phyloP scores from a whole-genome alignment of 2,797 vertebrate genomes.

The Artibeus jamaicensis region DNA sequence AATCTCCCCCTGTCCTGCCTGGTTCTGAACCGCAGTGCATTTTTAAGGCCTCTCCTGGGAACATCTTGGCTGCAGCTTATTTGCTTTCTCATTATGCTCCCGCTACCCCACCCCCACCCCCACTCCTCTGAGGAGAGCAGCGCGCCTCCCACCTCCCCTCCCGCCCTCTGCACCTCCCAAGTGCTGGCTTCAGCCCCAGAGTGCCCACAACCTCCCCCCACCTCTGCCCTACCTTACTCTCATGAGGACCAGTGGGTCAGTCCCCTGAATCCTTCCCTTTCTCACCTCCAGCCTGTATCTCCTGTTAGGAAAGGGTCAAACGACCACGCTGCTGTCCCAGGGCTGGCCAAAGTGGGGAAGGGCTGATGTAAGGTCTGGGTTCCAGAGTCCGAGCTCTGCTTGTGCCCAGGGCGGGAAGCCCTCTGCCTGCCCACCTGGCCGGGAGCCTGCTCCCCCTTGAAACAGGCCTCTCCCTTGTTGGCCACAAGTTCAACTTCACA shows the following conservation, averaged over 20 bases:
- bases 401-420: not conserved
- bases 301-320: not conserved
- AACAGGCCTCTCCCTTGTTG: not conserved
- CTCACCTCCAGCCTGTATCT: not conserved
- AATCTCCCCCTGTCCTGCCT: not conserved
- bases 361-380: not conserved
- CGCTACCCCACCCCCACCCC: no score
- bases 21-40: not conserved
- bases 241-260: not conserved
- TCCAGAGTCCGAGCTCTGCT: not conserved
- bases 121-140: not conserved
- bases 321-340: rapidly evolving
- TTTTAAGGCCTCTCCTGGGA: not conserved
- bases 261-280: not conserved
- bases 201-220: not conserved
- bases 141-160: not conserved
- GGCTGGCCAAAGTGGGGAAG: not conserved
- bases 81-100: not conserved
- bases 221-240: not conserved
- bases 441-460: rapidly evolving
- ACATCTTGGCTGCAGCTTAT: not conserved
- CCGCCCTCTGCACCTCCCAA: not conserved
- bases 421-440: not conserved
- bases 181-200: not conserved
- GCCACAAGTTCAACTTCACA: not conserved